These are phyloP conservation scores for Yoshiicerus persimilis DNA, from an alignment of 1,140 invertebrate genomes.

Conservation along the genomic window DNA sequence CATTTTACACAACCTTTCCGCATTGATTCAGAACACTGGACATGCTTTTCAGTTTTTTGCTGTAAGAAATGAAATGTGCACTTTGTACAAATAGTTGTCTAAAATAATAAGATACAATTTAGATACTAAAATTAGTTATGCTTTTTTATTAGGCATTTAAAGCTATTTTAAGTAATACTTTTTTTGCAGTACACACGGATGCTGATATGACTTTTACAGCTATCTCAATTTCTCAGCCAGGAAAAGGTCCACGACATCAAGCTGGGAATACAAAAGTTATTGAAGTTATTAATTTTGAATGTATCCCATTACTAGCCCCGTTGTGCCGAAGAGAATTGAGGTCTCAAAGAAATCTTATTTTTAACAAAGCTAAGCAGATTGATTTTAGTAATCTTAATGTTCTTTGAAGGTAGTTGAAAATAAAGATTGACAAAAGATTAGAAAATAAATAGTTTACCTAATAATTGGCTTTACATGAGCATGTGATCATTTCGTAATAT, in stretches of 20 bases:
- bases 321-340: constrained; percentile 64
- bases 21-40: constrained; percentile 65
- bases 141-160: no score
- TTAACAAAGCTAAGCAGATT: constrained; percentile 59
- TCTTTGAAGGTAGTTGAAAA: no score
- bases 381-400: background rate
- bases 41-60: constrained; percentile 55
- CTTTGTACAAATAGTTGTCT: no score
- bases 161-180: no score
- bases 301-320: constrained; percentile 60
- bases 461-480: no score
- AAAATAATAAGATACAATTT: no score
- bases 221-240: constrained; percentile 2
- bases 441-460: no score
- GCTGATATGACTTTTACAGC: constrained; percentile 61
- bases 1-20: constrained; percentile 53
- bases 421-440: no score
- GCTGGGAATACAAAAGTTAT: constrained; percentile 58
- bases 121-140: no score
- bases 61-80: no score
- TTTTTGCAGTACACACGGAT: constrained; percentile 58
- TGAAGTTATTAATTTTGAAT: constrained; percentile 66
- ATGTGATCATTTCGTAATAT: no score
- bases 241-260: constrained; percentile 46
- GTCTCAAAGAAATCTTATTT: constrained; percentile 64